Conservation (phyloP, 2,797 vertebrate species). For the Mormyrus hasselquistii region DNA sequence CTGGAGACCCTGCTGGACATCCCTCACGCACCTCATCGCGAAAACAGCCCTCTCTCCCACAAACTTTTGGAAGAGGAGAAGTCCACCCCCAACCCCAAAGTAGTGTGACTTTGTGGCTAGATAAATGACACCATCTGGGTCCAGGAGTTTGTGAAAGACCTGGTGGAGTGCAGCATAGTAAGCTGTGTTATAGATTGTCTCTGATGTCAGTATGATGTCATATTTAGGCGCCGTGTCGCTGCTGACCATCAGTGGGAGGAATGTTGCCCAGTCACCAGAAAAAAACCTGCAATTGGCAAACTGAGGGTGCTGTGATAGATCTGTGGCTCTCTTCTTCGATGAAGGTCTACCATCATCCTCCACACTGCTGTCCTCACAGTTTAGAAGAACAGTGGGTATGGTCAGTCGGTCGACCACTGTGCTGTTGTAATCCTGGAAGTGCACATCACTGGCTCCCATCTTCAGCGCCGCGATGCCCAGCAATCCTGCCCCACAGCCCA, state of each 20-base stretch:
- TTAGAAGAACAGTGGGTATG: conserved; percentile 74
- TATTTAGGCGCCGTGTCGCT: conserved; percentile 62
- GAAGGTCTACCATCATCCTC: conserved; percentile 30
- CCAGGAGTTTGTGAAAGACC: conserved; percentile 66
- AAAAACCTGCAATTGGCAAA: conserved; percentile 71
- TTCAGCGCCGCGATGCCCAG: conserved; percentile 78
- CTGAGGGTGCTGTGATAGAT: conserved; percentile 30
- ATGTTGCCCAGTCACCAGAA: conserved; percentile 84
- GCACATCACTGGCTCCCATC: conserved; percentile 67
- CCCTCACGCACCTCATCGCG: conserved; percentile 58
- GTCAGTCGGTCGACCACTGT: conserved; percentile 87
- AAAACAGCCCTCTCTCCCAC: conserved; percentile 71
- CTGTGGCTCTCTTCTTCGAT: conserved; percentile 46
- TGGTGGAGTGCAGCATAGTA: conserved; percentile 75
- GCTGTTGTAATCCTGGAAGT: conserved; percentile 94
- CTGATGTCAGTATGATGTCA: conserved; percentile 85
- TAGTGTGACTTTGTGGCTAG: conserved; percentile 88
- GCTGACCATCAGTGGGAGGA: conserved; percentile 63
- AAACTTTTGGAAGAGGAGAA: conserved; percentile 77
- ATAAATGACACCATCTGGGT: conserved; percentile 66
- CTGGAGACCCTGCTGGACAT: conserved; percentile 75
- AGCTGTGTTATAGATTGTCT: conserved; percentile 85
- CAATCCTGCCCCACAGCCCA: conserved; percentile 89
- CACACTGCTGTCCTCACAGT: conserved; percentile 47
- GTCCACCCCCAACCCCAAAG: conserved; percentile 85